phyloP scores from a whole-genome alignment of 2,888 invertebrate species.

The Mythimna albipuncta region DNA sequence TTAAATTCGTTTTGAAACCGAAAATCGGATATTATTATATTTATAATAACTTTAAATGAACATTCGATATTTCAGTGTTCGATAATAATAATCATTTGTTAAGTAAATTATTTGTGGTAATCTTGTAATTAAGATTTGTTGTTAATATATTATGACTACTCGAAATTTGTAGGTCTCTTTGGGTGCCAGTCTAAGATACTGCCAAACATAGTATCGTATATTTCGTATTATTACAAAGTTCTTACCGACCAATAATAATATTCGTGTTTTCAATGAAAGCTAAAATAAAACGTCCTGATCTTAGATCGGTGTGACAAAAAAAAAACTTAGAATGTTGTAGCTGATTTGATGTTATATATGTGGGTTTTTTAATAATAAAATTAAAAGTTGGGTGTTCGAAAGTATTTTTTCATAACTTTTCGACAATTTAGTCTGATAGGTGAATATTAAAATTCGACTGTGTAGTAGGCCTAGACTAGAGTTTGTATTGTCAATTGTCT shows the following conservation, averaged over 20 bases:
- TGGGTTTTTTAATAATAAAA: conserved; percentile 42
- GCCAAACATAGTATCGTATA: conserved; percentile 57
- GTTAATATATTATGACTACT: conserved; percentile 38
- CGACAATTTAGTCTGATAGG: conserved; percentile 50
- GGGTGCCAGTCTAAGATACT: conserved; percentile 59
- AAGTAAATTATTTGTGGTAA: conserved; percentile 40
- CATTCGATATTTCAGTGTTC: conserved; percentile 27
- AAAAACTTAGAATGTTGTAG: conserved; percentile 57
- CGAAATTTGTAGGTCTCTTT: conserved; percentile 46
- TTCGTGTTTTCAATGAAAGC: conserved; percentile 55
- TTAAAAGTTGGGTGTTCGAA: conserved; percentile 50
- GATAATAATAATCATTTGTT: conserved; percentile 22
- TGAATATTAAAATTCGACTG: conserved; percentile 49
- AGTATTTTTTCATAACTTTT: conserved; percentile 63
- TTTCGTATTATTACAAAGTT: conserved; percentile 53
- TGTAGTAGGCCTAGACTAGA: conserved; percentile 60
- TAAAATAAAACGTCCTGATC: conserved; percentile 47
- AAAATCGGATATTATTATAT: conserved; percentile 10
- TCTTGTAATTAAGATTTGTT: conserved; percentile 52
- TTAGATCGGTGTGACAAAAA: conserved; percentile 53
- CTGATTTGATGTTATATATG: conserved; percentile 57
- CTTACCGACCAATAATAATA: conserved; percentile 63
- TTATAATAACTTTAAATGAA: conserved; percentile 26
- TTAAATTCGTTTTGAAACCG: conserved; percentile 11
- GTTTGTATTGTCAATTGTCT: conserved; percentile 64